Base-by-base conservation (phyloP, 2,113 vertebrate genomes). In the Corydoras maculifer region DNA sequence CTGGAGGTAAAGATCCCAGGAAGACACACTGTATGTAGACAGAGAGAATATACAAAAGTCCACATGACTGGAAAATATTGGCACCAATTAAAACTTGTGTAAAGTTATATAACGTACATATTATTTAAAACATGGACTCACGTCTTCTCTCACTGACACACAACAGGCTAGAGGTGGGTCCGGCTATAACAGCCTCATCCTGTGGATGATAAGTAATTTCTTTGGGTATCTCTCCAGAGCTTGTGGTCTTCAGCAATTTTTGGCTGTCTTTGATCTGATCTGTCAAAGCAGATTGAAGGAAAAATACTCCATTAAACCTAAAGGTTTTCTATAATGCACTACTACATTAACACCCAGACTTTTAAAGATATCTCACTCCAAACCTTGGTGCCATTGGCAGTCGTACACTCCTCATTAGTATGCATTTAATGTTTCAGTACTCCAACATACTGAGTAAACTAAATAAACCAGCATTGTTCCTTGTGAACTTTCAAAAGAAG, bases 71-170 rank as follows among this genome's bases (percentile, higher is more conserved):
- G 0, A 43, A 43, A 4, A 43, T 43, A 43, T 43, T 8, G 35
- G 4, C 35, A 43, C 35, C 35, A 43, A 4, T 43, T 43, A 43
- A 43, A 43, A 43, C 35, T 43, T 43, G 35, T 43, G 35, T 43
- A 5, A 43, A 43, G 4, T 1, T 43, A 43, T 43, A 5, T 43
- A 43, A 43, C 4, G 7, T 43, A 43, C 35, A 43, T 43, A 43
- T 5, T 43, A 43, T 53, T 30, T 48, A 53, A 67, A 53, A 43
- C 65, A 60, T 14, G 58, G 77, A 95, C 94, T 94, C 83, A 96
- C 94, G 95, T 87, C 96, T 89, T 81, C 91, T 91, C 80, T 97
- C 95, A 0, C 90, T 87, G 82, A 98, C 93, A 82, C 97, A 94
- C 84, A 98, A 90, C 74, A 97, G 89, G 53, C 94, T 87, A 0